Base-by-base conservation (phyloP, 2,797 vertebrate species). In the Sebastes matsubarae region DNA sequence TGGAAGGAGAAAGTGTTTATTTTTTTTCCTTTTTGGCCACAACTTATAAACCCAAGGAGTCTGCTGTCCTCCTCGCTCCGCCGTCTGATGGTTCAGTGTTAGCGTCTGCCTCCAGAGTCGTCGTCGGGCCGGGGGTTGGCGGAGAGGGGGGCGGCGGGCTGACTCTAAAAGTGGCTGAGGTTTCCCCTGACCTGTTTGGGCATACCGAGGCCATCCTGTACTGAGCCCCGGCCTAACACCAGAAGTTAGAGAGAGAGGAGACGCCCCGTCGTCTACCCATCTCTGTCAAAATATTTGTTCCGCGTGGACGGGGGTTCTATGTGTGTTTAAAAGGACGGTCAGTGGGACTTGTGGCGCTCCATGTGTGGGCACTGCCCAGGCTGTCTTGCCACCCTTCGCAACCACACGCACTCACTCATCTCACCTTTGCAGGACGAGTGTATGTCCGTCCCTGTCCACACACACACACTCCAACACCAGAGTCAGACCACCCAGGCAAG, bases 401-500 rank as follows among this genome's bases (percentile, higher is more conserved):
- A 87, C 91, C 93, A 89, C 92, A 91, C 88, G 86, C 84, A 77
- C 86, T 90, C 93, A 85, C 88, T 92, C 89, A 71, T 87, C 92
- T 90, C 92, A 93, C 90, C 92, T 92, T 92, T 82, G 68, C 89
- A 85, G 86, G 89, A 92, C 72, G 85, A 86, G 88, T 90, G 84
- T 90, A 78, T 92, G 90, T 88, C 89, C 86, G n/a, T 88, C 86
- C 77, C 90, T 89, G 87, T 93, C 88, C 77, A 54, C 83, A 75
- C 82, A 67, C 64, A 87, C 82, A 79, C 83, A 80, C 85, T 80
- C 82, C 61, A 77, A 82, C 77, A 75, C 84, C 84, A 72, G 75
- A 85, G 69, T 84, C 82, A 88, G 96, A 95, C 96, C 96, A 96
- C 96, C 96, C 95, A 95, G 77, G 90, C 88, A 79, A 90, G 87